phyloP scores from a whole-genome alignment of 2,113 vertebrate species.

The Galeopterus variegatus region DNA sequence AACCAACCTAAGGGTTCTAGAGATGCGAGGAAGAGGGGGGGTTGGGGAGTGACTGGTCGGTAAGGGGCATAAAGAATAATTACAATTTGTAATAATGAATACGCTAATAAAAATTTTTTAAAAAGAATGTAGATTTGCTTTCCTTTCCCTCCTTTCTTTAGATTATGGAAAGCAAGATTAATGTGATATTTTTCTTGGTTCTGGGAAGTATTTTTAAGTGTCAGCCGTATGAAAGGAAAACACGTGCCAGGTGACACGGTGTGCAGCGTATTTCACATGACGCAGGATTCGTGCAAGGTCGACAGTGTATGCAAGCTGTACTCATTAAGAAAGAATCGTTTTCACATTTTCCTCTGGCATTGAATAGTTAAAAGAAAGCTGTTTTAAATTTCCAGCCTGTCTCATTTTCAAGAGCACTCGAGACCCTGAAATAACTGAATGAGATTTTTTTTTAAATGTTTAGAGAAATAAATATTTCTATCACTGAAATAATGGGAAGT shows the following conservation, averaged over 20 bases:
- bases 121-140: not conserved
- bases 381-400: slow-evolving; percentile 50
- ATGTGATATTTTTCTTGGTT: not conserved
- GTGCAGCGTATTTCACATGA: accelerated
- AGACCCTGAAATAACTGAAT: slow-evolving; percentile 62
- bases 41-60: too few species aligned
- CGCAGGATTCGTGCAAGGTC: slow-evolving; percentile 1
- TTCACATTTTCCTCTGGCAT: not conserved
- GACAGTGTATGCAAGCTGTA: too few species aligned
- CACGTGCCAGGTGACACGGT: accelerated
- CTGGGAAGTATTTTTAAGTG: not conserved
- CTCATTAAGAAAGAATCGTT: not conserved
- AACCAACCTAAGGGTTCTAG: too few species aligned
- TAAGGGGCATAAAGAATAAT: too few species aligned
- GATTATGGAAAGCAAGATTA: not conserved
- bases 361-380: slow-evolving; percentile 50
- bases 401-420: slow-evolving; percentile 68
- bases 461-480: slow-evolving; percentile 73
- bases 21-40: too few species aligned
- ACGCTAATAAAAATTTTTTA: too few species aligned
- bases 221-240: not conserved
- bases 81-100: too few species aligned
- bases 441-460: slow-evolving; percentile 65
- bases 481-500: slow-evolving; percentile 26
- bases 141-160: not conserved